phyloP scores from a whole-genome alignment of 2,888 invertebrate genomes.

The Orchestes rusci region DNA sequence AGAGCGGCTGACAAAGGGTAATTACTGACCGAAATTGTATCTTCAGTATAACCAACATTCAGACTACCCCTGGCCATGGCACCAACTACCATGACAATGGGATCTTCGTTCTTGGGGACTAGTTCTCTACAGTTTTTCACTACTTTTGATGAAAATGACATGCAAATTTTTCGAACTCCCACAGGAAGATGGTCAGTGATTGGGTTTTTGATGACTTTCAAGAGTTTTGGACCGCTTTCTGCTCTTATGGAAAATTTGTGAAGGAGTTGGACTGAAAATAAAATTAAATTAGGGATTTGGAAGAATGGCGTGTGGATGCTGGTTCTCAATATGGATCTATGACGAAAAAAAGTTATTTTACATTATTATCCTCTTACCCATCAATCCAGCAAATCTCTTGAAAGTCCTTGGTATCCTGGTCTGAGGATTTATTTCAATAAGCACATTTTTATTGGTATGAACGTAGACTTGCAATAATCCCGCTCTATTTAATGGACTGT shows the following conservation, averaged over 20 bases:
- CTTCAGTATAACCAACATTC: constrained; percentile 82
- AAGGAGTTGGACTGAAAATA: constrained; percentile 77
- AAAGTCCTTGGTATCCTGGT: constrained; percentile 95
- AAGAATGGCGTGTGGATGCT: too few species aligned
- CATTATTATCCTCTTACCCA: constrained; percentile 59
- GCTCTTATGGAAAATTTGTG: constrained; percentile 92
- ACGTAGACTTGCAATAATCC: constrained; percentile 93
- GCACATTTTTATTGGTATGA: constrained; percentile 83
- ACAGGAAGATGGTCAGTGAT: constrained; percentile 90
- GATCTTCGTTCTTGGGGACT: constrained; percentile 70
- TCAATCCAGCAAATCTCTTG: constrained; percentile 92
- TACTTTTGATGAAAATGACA: constrained; percentile 80
- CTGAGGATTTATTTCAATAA: constrained; percentile 94
- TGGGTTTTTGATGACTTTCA: constrained; percentile 97
- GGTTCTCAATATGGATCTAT: too few species aligned
- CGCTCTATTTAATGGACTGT: constrained; percentile 94
- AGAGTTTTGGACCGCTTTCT: constrained; percentile 78
- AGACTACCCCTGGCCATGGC: constrained; percentile 98
- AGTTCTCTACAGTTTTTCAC: constrained; percentile 64
- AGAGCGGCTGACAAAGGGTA: constrained; percentile 96
- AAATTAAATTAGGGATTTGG: too few species aligned
- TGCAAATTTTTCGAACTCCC: constrained; percentile 82
- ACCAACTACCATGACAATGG: constrained; percentile 86
- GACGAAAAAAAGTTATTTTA: constrained; percentile 8
- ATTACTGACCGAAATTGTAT: constrained; percentile 85